Evolutionary conservation across 1,140 invertebrate genomes (phyloP), one percentile per base, ranked within the genome.

Genomic region (Planococcus citri): DNA sequence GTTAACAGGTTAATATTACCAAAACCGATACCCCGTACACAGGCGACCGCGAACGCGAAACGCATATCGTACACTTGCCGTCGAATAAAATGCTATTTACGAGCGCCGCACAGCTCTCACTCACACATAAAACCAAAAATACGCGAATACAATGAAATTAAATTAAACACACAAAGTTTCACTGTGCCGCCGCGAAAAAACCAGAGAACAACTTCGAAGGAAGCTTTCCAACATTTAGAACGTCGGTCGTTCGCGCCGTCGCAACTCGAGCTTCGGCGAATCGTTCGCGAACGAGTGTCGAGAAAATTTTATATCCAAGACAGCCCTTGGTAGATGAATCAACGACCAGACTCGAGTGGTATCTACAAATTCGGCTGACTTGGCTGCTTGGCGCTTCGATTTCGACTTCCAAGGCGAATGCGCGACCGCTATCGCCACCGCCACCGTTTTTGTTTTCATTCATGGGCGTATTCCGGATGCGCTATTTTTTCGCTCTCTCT

Each of bases 391-490:
- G 29, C 12, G 29, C 29, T 3, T 33, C 12, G 29, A 33, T n/a
- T n/a, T n/a, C n/a, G n/a, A n/a, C n/a, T n/a, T n/a, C 14, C 6
- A 37, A 37, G 14, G 33, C 33, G 33, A 37, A 37, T 37, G 33
- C 33, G 33, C 33, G 33, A n/a, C n/a, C n/a, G n/a, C n/a, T n/a
- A n/a, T n/a, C n/a, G n/a, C n/a, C n/a, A n/a, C n/a, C n/a, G n/a
- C 33, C 4, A 9, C 21, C 10, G 20, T 22, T 64, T 64, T 64
- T 27, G 60, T 64, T 64, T 64, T 64, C 60, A 64, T 64, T 64
- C 60, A 64, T 64, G 60, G 60, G 60, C 60, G 60, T 64, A 64
- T 64, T 64, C 60, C 25, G 25, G 60, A 10, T 64, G 22, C 21
- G 21, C 3, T 2, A 21, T 9, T 51, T 51, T 51, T 51, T 51